These are phyloP conservation scores for Camarhynchus parvulus DNA, from an alignment of 2,113 vertebrate species.

Conservation along the genomic window DNA sequence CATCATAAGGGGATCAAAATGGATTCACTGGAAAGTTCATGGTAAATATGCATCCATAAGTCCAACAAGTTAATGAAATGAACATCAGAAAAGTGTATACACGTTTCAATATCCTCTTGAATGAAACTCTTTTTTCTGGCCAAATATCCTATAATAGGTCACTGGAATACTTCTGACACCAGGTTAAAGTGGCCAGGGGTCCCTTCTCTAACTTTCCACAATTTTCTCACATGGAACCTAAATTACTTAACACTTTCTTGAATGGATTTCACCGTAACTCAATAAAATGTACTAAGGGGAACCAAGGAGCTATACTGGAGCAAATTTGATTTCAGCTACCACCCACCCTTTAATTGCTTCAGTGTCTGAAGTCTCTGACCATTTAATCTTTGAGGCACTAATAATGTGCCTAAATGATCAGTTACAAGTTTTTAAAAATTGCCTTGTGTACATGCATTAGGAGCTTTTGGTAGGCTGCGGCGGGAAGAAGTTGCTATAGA, in stretches of 20 bases:
- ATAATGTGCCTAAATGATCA: constrained; percentile 9
- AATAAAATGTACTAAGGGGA: background rate
- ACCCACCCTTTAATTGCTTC: constrained; percentile 45
- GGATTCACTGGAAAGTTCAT: background rate
- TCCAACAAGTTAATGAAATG: background rate
- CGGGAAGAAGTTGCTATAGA: constrained; percentile 51
- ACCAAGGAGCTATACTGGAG: background rate
- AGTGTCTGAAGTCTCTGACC: constrained; percentile 24
- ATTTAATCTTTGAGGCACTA: constrained; percentile 28
- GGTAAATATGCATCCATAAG: background rate
- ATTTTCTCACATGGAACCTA: background rate
- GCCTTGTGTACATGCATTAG: constrained; percentile 23
- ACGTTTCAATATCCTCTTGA: background rate
- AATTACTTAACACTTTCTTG: constrained; percentile 4
- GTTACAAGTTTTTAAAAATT: constrained; percentile 40
- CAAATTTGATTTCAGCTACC: constrained; percentile 36
- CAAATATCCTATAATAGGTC: background rate
- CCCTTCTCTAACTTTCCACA: background rate
- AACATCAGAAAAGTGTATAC: background rate
- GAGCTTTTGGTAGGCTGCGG: background rate
- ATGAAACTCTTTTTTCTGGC: background rate
- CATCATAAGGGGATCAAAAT: background rate
- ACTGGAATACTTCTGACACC: background rate
- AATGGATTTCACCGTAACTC: background rate
- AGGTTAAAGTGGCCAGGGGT: background rate